These are phyloP conservation scores for Galemys pyrenaicus DNA, from an alignment of 2,113 vertebrate genomes.

Conservation along the genomic window DNA sequence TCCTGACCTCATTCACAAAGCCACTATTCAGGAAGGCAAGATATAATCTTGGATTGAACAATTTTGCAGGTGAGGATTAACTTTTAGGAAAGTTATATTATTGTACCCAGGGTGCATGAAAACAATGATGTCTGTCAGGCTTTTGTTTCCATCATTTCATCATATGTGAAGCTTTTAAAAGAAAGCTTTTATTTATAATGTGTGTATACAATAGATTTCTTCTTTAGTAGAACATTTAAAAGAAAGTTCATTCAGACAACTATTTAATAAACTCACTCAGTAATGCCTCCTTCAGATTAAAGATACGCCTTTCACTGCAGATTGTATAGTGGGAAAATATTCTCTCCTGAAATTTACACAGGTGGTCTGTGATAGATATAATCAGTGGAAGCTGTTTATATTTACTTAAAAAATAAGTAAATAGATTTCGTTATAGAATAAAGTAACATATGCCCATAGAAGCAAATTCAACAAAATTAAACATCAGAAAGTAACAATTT, in stretches of 20 bases:
- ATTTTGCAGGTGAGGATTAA: slow-evolving; percentile 69
- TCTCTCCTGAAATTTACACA: slow-evolving; percentile 65
- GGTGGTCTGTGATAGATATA: slow-evolving; percentile 65
- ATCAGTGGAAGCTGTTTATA: slow-evolving; percentile 76
- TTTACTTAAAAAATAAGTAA: slow-evolving; percentile 25
- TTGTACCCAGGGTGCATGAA: not conserved
- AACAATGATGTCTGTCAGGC: slow-evolving; percentile 31
- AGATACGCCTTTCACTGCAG: slow-evolving; percentile 50
- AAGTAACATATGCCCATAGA: slow-evolving; percentile 46
- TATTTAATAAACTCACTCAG: slow-evolving; percentile 54
- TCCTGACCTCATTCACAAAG: slow-evolving; percentile 43
- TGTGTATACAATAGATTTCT: slow-evolving; percentile 48
- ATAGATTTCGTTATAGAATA: slow-evolving; percentile 12
- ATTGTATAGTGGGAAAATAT: not conserved
- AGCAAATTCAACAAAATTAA: slow-evolving; percentile 55
- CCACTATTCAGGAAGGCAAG: slow-evolving; percentile 20
- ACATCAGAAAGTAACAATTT: slow-evolving; percentile 57
- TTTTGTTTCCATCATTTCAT: slow-evolving; percentile 24
- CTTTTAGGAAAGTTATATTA: slow-evolving; percentile 47
- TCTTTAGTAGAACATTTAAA: slow-evolving; percentile 43
- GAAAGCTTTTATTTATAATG: slow-evolving; percentile 45
- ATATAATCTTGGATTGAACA: not conserved
- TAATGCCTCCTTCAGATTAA: slow-evolving; percentile 51
- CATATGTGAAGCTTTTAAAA: not conserved
- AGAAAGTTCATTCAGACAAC: slow-evolving; percentile 58